Conservation (phyloP, 2,888 invertebrate species). For the Callimorpha dominula region DNA sequence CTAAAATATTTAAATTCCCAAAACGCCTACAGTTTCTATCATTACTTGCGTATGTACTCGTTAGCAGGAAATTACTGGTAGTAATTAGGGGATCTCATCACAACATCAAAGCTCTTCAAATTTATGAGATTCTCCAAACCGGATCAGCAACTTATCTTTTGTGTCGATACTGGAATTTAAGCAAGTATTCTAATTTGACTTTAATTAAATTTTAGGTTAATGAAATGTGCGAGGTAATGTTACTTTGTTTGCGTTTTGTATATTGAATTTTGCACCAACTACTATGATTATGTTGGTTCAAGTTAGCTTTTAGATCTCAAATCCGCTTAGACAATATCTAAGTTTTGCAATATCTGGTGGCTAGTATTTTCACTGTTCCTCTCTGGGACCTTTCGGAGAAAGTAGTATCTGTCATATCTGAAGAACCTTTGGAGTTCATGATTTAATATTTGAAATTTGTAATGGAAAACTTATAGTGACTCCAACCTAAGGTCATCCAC, state of each 20-base stretch:
- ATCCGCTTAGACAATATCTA: neutral
- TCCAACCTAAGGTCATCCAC: neutral
- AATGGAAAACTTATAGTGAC: no score
- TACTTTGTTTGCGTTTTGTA: conserved; percentile 3
- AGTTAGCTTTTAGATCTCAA: neutral
- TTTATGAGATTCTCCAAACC: conserved; percentile 60
- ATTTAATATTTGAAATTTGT: no score
- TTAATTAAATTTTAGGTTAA: conserved; percentile 50
- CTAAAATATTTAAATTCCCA: neutral
- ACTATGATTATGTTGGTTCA: neutral
- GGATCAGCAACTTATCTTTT: conserved; percentile 58
- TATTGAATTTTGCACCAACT: neutral
- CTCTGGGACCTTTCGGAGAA: neutral
- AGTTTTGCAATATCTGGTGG: neutral
- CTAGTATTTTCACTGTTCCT: neutral
- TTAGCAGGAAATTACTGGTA: conserved; percentile 33
- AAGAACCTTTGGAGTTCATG: neutral
- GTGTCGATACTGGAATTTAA: conserved; percentile 51
- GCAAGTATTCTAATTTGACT: conserved; percentile 53
- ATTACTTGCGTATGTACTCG: conserved; percentile 5
- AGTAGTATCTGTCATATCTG: neutral
- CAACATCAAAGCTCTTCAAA: conserved; percentile 62
- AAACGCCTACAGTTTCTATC: conserved; percentile 4
- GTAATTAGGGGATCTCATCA: conserved; percentile 60
- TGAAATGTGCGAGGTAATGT: conserved; percentile 28